phyloP scores from a whole-genome alignment of 2,797 vertebrate genomes.

The Diplodus puntazzo region DNA sequence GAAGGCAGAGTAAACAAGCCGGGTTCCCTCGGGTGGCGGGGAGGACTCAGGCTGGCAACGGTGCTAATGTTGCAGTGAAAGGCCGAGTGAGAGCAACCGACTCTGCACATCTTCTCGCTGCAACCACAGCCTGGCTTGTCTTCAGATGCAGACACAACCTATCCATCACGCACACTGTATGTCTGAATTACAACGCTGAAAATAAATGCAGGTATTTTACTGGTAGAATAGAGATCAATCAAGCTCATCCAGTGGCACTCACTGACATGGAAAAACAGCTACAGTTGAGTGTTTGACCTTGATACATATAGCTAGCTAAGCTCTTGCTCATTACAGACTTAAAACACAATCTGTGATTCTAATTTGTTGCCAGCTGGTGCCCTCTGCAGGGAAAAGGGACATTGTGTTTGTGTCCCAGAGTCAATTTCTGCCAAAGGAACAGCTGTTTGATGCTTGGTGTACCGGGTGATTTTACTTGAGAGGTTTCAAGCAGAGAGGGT shows the following conservation, averaged over 20 bases:
- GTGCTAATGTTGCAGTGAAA: slow-evolving; percentile 51
- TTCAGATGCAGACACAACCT: neutral
- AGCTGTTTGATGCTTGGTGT: too few relatives aligned
- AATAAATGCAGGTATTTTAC: neutral
- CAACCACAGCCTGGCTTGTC: neutral
- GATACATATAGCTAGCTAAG: slow-evolving; percentile 30
- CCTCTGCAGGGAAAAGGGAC: slow-evolving; percentile 67
- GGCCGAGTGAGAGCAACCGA: slow-evolving; percentile 9
- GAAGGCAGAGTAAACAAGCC: slow-evolving; percentile 79
- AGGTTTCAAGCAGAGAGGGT: neutral
- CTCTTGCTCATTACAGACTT: slow-evolving; percentile 15
- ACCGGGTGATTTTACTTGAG: neutral
- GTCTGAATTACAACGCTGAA: neutral
- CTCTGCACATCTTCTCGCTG: slow-evolving; percentile 15
- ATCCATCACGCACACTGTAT: neutral
- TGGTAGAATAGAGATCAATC: neutral
- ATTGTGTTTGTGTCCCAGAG: neutral
- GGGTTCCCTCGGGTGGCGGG: slow-evolving; percentile 61
- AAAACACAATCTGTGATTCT: neutral
- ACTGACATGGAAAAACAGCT: neutral
- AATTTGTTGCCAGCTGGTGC: slow-evolving; percentile 49
- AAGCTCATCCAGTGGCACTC: neutral
- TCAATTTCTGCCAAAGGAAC: neutral
- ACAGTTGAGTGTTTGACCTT: slow-evolving; percentile 46
- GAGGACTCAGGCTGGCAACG: slow-evolving; percentile 41